Conservation (phyloP, 2,797 vertebrate genomes). For the Fistularia commersonii region DNA sequence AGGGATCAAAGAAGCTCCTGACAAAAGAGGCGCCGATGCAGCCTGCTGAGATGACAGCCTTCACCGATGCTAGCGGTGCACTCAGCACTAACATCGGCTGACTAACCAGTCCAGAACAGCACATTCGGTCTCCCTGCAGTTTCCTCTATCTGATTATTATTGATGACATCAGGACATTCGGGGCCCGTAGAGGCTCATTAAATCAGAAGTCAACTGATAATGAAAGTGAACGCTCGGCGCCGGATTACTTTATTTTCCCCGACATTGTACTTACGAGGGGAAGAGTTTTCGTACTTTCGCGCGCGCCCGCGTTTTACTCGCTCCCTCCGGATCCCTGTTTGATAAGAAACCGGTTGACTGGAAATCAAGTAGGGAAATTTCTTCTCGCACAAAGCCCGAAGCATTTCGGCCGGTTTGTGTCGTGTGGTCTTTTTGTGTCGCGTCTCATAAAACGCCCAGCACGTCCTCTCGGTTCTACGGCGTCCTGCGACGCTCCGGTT, state of each 20-base stretch:
- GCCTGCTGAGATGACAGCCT: slow-evolving; percentile 66
- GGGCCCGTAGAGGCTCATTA: slow-evolving; percentile 56
- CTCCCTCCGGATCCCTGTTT: slow-evolving; percentile 42
- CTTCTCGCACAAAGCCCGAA: no score
- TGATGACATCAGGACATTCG: slow-evolving; percentile 61
- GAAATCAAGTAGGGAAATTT: no score
- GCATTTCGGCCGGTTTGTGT: no score
- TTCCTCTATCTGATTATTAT: slow-evolving; percentile 49
- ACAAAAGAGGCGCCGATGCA: slow-evolving; percentile 65
- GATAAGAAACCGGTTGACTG: no score
- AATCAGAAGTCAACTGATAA: slow-evolving; percentile 51
- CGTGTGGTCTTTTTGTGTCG: no score
- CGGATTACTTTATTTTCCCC: slow-evolving; percentile 42
- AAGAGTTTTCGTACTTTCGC: slow-evolving; percentile 45
- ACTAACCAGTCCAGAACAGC: slow-evolving; percentile 58
- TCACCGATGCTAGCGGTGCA: slow-evolving; percentile 50
- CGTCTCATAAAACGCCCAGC: background rate
- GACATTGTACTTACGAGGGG: slow-evolving; percentile 13
- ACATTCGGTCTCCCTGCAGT: slow-evolving; percentile 39
- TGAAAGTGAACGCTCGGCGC: slow-evolving; percentile 35
- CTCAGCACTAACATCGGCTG: slow-evolving; percentile 62
- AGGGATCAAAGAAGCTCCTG: slow-evolving; percentile 64
- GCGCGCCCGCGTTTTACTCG: slow-evolving; percentile 25
- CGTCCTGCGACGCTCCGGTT: slow-evolving; percentile 24
- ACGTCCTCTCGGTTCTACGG: slow-evolving; percentile 16